phyloP scores from a whole-genome alignment of 2,113 vertebrate species.

The Sula dactylatra region DNA sequence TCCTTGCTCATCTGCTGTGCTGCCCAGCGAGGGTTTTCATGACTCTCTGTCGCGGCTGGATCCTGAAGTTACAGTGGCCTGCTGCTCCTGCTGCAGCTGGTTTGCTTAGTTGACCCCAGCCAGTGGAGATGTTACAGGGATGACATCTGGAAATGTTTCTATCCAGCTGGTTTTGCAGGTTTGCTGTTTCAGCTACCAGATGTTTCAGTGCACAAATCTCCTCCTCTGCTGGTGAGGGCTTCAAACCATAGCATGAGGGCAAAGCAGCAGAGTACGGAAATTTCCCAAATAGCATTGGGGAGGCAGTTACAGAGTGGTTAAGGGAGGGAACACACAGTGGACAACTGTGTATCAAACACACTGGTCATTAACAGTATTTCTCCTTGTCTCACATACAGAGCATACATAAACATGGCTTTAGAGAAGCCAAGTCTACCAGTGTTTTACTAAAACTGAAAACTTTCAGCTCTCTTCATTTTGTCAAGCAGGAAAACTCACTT shows the following conservation, averaged over 20 bases:
- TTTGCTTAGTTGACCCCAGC: not conserved
- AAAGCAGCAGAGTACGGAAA: not conserved
- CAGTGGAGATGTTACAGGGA: not conserved
- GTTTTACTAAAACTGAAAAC: not conserved
- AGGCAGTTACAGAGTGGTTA: not conserved
- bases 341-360: not conserved
- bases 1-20: not conserved
- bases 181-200: not conserved
- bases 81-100: not conserved
- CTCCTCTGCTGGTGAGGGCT: not conserved
- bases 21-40: not conserved
- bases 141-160: not conserved
- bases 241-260: not conserved
- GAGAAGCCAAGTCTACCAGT: not conserved
- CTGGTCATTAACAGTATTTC: not conserved
- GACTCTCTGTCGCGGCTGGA: not conserved
- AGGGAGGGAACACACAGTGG: not conserved
- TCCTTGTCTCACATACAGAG: not conserved
- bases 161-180: not conserved
- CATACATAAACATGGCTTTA: not conserved
- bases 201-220: not conserved
- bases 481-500: not conserved
- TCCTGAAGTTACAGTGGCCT: not conserved
- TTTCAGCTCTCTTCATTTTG: not conserved
- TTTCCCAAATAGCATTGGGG: accelerated